Conservation (phyloP, 2,797 vertebrate genomes). For the Hyperoplus lanceolatus region DNA sequence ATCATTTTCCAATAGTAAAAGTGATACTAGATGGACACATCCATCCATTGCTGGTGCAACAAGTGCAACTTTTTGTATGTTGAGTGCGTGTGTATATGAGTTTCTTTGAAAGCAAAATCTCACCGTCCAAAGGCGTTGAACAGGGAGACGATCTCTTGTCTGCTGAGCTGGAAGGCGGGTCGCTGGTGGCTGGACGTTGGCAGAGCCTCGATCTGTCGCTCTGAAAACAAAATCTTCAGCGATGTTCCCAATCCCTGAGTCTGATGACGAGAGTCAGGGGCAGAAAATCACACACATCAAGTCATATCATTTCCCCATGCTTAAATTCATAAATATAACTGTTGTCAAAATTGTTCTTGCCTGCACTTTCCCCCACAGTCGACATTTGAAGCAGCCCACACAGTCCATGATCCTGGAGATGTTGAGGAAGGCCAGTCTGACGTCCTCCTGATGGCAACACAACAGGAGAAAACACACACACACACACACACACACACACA, state of each 20-base stretch:
- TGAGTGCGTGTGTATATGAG: not conserved
- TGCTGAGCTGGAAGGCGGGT: conserved; percentile 90
- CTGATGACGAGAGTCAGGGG: conserved; percentile 69
- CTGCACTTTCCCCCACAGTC: conserved; percentile 97
- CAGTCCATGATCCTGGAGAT: conserved; percentile 98
- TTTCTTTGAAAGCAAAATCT: conserved; percentile 9
- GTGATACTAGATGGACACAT: not conserved
- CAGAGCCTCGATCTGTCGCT: conserved; percentile 90
- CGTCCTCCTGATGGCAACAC: conserved; percentile 87
- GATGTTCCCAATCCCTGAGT: conserved; percentile 95
- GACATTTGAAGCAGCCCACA: conserved; percentile 95
- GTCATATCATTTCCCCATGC: not conserved
- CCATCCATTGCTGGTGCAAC: not conserved
- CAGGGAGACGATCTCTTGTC: conserved; percentile 94
- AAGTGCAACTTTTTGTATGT: not conserved
- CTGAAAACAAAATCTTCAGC: conserved; percentile 95
- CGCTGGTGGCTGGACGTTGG: conserved; percentile 80
- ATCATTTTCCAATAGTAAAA: not conserved
- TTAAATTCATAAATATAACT: not conserved
- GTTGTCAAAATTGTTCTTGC: conserved; percentile 62
- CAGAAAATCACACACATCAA: not conserved
- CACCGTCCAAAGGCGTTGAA: conserved; percentile 96
- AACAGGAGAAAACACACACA: not conserved
- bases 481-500: no score
- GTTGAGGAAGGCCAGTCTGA: conserved; percentile 92